A percentile compares a stretch with the other conserved stretches of the same genome.
Evolutionary conservation across 1,140 invertebrate genomes (phyloP).

Genomic region (Conus betulinus): DNA sequence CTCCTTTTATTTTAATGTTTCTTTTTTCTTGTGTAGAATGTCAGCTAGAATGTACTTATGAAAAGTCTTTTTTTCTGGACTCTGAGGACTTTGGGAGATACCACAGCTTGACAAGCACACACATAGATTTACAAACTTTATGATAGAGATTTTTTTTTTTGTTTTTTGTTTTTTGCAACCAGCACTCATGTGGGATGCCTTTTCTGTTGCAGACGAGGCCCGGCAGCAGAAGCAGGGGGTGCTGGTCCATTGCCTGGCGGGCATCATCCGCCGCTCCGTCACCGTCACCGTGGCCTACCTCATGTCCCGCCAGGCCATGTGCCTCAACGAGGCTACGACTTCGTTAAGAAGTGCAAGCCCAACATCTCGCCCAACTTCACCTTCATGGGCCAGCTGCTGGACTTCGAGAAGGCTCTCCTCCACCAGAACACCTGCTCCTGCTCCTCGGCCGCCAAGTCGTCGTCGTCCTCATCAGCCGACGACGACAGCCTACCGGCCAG

Average conservation of each 20-base stretch:
- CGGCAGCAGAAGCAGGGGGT: conserved; percentile 83
- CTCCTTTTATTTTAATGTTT: too few species aligned
- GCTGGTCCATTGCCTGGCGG: conserved; percentile 74
- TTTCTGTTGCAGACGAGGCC: conserved; percentile 88
- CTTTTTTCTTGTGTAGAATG: too few species aligned
- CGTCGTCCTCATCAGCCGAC: background rate
- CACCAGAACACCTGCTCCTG: conserved; percentile 19
- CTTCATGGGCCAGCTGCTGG: conserved; percentile 96
- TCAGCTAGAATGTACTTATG: too few species aligned
- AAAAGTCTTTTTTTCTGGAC: too few species aligned
- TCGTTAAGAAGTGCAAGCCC: conserved; percentile 92
- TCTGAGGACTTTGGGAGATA: too few species aligned
- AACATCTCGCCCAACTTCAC: conserved; percentile 98
- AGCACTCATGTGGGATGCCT: too few species aligned
- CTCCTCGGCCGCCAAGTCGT: background rate
- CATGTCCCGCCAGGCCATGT: conserved; percentile 82
- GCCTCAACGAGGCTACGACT: conserved; percentile 93
- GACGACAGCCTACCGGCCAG: conserved; percentile 17
- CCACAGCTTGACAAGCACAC: too few species aligned
- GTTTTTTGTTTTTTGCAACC: too few species aligned
- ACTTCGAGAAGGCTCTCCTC: conserved; percentile 82
- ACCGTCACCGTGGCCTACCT: conserved; percentile 75
- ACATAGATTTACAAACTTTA: too few species aligned
- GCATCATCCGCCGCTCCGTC: conserved; percentile 73
- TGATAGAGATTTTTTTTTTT: too few species aligned